Conservation (phyloP, 2,113 vertebrate genomes). For the Tupaia tana region DNA sequence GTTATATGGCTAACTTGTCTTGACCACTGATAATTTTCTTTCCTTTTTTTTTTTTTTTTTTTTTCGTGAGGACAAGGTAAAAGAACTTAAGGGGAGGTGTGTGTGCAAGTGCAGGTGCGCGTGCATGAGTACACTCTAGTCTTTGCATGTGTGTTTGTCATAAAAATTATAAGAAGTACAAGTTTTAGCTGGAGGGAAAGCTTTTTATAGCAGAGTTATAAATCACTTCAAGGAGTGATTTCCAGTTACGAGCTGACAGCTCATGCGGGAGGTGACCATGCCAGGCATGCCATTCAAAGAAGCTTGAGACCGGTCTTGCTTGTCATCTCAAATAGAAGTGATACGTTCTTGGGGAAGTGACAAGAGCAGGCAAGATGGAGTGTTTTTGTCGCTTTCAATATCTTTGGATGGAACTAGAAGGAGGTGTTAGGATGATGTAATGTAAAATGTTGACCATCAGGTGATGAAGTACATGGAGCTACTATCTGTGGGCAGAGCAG, state of each 20-base stretch:
- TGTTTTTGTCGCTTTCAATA: conserved; percentile 74
- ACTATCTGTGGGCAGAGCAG: background rate
- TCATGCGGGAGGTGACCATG: conserved; percentile 52
- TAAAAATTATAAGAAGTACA: conserved; percentile 83
- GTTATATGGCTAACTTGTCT: background rate
- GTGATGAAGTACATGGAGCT: conserved; percentile 34
- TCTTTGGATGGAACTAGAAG: conserved; percentile 74
- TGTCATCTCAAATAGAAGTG: conserved; percentile 59
- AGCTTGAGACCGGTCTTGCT: conserved; percentile 30
- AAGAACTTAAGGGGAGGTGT: background rate
- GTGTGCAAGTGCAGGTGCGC: fast-evolving
- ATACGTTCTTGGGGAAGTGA: conserved; percentile 60
- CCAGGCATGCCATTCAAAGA: conserved; percentile 71
- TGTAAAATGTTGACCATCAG: conserved; percentile 12
- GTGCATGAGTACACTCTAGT: background rate
- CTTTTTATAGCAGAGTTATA: conserved; percentile 81
- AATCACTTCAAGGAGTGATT: conserved; percentile 78
- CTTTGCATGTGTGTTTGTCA: conserved; percentile 69
- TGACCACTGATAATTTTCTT: background rate
- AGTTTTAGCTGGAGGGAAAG: conserved; percentile 76
- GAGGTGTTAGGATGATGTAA: conserved; percentile 74
- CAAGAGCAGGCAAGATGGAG: conserved; percentile 69
- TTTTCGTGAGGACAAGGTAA: background rate
- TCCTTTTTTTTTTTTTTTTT: background rate
- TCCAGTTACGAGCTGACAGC: conserved; percentile 76